Evolutionary conservation across 2,888 invertebrate genomes (phyloP).

Genomic region (Myopa testacea): DNA sequence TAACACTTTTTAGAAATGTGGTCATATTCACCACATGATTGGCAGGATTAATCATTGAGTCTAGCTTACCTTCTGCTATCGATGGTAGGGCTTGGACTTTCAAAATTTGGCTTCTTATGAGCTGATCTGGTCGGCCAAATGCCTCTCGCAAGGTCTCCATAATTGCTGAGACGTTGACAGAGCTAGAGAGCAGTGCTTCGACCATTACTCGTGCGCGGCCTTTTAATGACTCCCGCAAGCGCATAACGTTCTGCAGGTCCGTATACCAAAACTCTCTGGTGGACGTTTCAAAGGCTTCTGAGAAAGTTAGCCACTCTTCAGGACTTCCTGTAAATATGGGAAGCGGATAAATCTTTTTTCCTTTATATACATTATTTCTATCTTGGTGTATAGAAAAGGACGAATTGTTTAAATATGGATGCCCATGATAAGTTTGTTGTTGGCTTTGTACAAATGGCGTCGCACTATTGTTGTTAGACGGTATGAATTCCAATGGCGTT

Average conservation of each 20-base stretch:
- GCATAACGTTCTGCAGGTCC: conserved; percentile 25
- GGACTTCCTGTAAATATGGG: conserved; percentile 20
- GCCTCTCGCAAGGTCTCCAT: neutral
- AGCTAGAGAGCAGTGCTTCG: conserved; percentile 19
- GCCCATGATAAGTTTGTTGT: neutral
- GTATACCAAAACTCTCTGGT: conserved; percentile 22
- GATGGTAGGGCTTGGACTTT: conserved; percentile 9
- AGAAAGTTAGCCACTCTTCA: conserved; percentile 18
- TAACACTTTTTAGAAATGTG: conserved; percentile 31
- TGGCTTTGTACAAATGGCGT: conserved; percentile 2
- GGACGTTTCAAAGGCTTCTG: conserved; percentile 19
- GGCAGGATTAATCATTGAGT: conserved; percentile 17
- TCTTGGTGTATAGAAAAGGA: neutral
- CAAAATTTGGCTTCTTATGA: conserved; percentile 17
- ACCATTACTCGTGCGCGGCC: conserved; percentile 21
- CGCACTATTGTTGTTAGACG: conserved; percentile 12
- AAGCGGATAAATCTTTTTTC: conserved; percentile 28
- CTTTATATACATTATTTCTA: conserved; percentile 21
- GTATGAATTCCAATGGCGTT: neutral
- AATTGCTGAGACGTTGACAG: conserved; percentile 7
- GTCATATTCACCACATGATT: conserved; percentile 37
- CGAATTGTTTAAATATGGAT: conserved; percentile 1
- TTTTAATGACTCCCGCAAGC: neutral
- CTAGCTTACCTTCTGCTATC: neutral
- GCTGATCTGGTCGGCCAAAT: conserved; percentile 24